Evolutionary conservation across 64 coral and sea anemone species (phyloP).

Genomic region (Cladopsammia gracilis): DNA sequence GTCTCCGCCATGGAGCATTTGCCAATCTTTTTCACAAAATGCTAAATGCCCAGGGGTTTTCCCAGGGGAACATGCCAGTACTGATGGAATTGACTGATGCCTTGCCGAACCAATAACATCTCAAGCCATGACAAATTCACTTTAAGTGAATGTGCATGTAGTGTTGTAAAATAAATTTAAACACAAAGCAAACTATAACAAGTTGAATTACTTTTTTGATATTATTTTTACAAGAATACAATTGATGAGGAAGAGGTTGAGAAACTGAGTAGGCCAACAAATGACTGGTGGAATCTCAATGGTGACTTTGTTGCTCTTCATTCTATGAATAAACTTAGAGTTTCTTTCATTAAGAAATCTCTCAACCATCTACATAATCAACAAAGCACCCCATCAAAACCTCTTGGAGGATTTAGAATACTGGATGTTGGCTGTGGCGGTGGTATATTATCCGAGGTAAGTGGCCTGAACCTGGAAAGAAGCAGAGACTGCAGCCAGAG

Average conservation of each 20-base stretch:
- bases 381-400: slow-evolving; percentile 30
- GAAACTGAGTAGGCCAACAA: slow-evolving; percentile 82
- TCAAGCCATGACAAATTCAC: no score
- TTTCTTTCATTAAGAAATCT: slow-evolving; percentile 85
- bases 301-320: slow-evolving; percentile 93
- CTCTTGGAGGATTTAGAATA: slow-evolving; percentile 71
- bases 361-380: slow-evolving; percentile 38
- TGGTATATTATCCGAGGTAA: slow-evolving; percentile 90
- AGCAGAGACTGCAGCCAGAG: no score
- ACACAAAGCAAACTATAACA: no score
- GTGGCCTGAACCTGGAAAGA: neutral
- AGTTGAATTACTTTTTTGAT: neutral
- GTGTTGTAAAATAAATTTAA: neutral
- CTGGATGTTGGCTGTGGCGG: slow-evolving; percentile 98
- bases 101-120: no score
- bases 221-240: slow-evolving; percentile 41
- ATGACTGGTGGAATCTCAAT: slow-evolving; percentile 88
- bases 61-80: no score
- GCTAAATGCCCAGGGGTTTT: no score
- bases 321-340: slow-evolving; percentile 94
- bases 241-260: slow-evolving; percentile 91
- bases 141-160: no score
- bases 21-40: no score
- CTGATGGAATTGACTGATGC: no score
- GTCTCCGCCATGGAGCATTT: no score